Evolutionary conservation across 2,888 invertebrate species (phyloP), one percentile per base, ranked within the genome.

Genomic region (Thymelicus sylvestris): DNA sequence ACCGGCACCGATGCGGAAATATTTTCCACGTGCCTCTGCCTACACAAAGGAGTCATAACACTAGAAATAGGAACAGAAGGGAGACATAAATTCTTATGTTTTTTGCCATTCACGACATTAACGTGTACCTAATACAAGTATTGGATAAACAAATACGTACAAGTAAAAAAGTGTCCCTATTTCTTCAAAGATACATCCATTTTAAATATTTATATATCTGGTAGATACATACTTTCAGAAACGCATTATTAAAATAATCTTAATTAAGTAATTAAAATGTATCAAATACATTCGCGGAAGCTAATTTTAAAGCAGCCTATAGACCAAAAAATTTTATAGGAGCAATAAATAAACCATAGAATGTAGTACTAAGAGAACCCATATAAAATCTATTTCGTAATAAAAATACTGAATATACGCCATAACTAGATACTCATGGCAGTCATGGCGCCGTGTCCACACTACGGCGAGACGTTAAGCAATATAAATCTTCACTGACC

Each of bases 31-130:
- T 44, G 50, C 55, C 64, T 15, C 8, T 38, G 31, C 48, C 59
- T 48, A 60, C 60, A 68, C 67, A 68, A 68, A 68, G 67, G 62
- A 68, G 52, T 62, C 67, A 68, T 55, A 62, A 62, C 55, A 62
- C 67, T 68, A 68, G 62, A 62, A 68, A 68, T 44, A 62, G 67
- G 52, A 39, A 24, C 61, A 41, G 41, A 24, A 24, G 67, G 64
- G 67, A 55, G 67, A 41, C 50, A 24, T 12, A 31, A 52, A 38
- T 63, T 55, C 63, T 64, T 64, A 50, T 50, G 15, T 39, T 39
- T 59, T 38, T 59, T 59, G 59, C 39, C 55, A 47, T 12, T 41
- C 8, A 44, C 15, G 10, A 19, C 41, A 61, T 19, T 38, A n/a
- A 59, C 13, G 13, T 24, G 38, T 6, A 59, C 10, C 10, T 44